Conservation (phyloP, 2,797 vertebrate genomes). For the Urocyon cinereoargenteus region DNA sequence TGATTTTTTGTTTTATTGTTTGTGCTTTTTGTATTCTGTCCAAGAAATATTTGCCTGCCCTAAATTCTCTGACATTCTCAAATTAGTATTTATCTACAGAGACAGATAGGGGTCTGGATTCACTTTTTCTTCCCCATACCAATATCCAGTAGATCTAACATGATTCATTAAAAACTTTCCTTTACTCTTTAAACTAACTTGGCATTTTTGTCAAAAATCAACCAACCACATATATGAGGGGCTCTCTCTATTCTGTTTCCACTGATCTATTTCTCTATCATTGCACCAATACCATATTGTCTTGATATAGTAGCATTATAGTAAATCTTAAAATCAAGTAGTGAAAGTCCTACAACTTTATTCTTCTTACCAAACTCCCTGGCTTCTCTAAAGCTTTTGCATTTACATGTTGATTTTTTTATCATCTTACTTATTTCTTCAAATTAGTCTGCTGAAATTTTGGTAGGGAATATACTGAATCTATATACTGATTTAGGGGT, state of each 20-base stretch:
- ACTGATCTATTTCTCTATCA: not conserved
- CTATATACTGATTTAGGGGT: not conserved
- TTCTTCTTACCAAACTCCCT: not conserved
- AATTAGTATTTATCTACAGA: constrained; percentile 44
- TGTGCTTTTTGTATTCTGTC: not conserved
- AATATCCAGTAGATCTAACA: not conserved
- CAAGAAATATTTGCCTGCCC: not conserved
- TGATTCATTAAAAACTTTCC: not conserved
- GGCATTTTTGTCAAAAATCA: not conserved
- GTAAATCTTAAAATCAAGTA: constrained; percentile 34
- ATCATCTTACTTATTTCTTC: constrained; percentile 26
- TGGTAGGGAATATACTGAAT: not conserved
- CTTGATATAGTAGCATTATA: not conserved
- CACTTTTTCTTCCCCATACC: not conserved
- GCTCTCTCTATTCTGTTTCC: not conserved
- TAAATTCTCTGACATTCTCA: not conserved
- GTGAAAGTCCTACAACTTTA: not conserved
- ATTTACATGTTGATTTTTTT: not conserved
- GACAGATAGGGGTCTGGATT: not conserved
- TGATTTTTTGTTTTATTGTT: not conserved
- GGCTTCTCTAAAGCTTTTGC: not conserved
- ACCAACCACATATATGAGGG: not conserved
- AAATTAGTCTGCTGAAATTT: not conserved
- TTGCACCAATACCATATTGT: not conserved
- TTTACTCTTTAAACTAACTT: not conserved